Evolutionary conservation across 2,797 vertebrate genomes (phyloP), one percentile per base, ranked within the genome.

Genomic region (Amblyraja radiata): DNA sequence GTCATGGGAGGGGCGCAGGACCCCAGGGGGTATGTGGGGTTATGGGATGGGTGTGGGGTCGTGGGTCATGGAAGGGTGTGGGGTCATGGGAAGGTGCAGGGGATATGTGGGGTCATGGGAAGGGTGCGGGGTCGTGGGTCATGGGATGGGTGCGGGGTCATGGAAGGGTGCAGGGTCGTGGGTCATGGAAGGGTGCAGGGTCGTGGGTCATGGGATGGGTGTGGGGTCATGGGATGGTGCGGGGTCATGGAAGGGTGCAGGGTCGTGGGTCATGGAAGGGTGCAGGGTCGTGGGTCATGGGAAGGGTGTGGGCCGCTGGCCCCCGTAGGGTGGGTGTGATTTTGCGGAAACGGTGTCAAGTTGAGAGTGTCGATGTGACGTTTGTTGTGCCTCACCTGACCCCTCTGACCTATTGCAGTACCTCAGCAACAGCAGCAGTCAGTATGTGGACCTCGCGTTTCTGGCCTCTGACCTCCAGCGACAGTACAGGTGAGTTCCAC

Each of bases 381-480:
- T 46, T 46, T 46, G 46, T 46, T 46, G 46, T 4, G 46, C 5
- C 46, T 92, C 36, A 23, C 14, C 77, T 5, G 32, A 21, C 84
- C 91, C 91, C 93, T 13, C 94, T 25, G 46, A 32, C 23, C 81
- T 76, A 16, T 97, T 96, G 94, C 95, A 99, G 98, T 99, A 98
- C 94, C 95, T 99, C 94, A 95, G 96, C 14, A 96, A 96, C 86
- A 97, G 95, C 93, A 96, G 93, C 93, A 97, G 96, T 73, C 94
- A 96, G 25, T 98, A 97, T 93, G 98, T 99, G 94, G 98, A 99
- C 94, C 95, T 97, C 32, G 95, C 95, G 63, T 93, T 95, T 79
- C 95, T 99, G 95, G 97, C 98, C 1, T 95, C 96, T 63, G 97
- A 98, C 61, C 96, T 99, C 78, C 99, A 99, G 94, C 97, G 95